Conservation (phyloP, 2,888 invertebrate species). For the Drosophila kuntzei region DNA sequence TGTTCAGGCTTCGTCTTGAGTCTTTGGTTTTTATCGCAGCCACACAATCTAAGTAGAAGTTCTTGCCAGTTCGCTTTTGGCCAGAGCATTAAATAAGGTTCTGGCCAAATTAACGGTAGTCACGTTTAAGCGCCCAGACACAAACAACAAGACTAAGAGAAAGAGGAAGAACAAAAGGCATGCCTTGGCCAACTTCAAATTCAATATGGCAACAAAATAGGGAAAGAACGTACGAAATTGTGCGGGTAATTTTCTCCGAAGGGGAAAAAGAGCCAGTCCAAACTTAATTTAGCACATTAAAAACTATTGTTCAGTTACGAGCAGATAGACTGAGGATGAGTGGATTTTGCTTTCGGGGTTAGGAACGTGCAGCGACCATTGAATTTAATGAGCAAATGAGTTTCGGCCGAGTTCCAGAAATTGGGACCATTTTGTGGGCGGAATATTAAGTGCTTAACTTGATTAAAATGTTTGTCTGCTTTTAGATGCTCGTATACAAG, state of each 20-base stretch:
- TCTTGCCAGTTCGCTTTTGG: constrained; percentile 42
- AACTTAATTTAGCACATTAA: constrained; percentile 78
- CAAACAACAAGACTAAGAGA: constrained; percentile 49
- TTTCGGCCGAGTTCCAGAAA: constrained; percentile 32
- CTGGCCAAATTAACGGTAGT: constrained; percentile 77
- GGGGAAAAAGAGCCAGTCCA: constrained; percentile 38
- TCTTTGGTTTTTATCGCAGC: constrained; percentile 41
- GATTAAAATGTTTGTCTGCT: constrained; percentile 38
- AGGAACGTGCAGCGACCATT: constrained; percentile 65
- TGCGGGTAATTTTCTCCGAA: constrained; percentile 53
- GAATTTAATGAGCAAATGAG: constrained; percentile 68
- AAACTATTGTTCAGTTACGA: constrained; percentile 66
- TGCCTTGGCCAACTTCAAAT: constrained; percentile 55
- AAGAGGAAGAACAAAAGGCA: constrained; percentile 45
- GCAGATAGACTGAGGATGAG: constrained; percentile 21
- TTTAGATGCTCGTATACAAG: constrained; percentile 1
- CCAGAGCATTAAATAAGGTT: constrained; percentile 63
- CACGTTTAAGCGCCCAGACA: constrained; percentile 66
- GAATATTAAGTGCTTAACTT: constrained; percentile 43
- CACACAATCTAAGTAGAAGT: constrained; percentile 50
- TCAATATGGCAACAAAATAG: constrained; percentile 47
- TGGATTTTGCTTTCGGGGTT: constrained; percentile 18
- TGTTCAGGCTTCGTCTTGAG: constrained; percentile 26
- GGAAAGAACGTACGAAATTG: constrained; percentile 41
- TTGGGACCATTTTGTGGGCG: constrained; percentile 43